phyloP scores from a whole-genome alignment of 35 echinoderm and acorn worm species.

The Lytechinus variegatus region DNA sequence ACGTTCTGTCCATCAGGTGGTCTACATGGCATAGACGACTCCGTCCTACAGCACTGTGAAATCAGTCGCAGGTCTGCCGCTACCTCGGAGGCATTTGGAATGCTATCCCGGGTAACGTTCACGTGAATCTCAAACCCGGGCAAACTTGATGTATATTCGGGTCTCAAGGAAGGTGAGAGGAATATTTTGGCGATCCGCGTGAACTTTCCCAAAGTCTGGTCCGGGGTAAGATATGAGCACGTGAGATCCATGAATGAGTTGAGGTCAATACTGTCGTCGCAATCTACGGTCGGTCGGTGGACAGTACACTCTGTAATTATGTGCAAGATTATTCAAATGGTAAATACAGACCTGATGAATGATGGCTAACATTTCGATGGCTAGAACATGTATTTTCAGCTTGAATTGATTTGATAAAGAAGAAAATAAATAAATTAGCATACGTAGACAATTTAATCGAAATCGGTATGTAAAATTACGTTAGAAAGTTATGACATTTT shows the following conservation, averaged over 20 bases:
- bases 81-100: background rate
- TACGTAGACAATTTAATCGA: too few species aligned
- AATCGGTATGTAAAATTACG: too few species aligned
- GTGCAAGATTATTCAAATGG: too few species aligned
- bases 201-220: background rate
- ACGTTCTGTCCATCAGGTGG: background rate
- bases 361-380: too few species aligned
- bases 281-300: background rate
- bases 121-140: background rate
- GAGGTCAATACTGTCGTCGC: background rate
- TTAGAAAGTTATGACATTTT: too few species aligned
- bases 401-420: too few species aligned
- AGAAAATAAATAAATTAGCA: too few species aligned
- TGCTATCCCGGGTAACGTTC: background rate
- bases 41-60: background rate
- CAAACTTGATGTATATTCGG: background rate
- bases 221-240: background rate
- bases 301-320: background rate
- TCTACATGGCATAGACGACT: background rate
- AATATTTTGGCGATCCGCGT: background rate
- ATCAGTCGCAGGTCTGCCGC: background rate
- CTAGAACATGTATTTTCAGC: too few species aligned
- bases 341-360: too few species aligned
- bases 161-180: background rate
- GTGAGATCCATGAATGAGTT: background rate